Conservation (phyloP, 2,113 vertebrate genomes). For the Probosciger aterrimus region DNA sequence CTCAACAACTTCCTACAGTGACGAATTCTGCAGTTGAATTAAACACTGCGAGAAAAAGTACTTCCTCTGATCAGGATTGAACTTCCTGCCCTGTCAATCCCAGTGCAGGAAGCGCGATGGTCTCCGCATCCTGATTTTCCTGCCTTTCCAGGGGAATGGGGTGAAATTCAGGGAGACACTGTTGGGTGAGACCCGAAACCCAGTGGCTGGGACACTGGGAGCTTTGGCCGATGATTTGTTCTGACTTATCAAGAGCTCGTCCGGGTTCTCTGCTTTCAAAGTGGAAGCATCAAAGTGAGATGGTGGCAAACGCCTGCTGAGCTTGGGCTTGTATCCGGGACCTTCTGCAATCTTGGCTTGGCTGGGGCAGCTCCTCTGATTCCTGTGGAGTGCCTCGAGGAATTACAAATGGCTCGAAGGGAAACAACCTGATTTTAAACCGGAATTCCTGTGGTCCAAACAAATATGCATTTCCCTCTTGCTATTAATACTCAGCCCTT, state of each 20-base stretch:
- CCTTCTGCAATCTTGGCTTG: background rate
- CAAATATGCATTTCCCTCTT: background rate
- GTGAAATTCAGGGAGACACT: background rate
- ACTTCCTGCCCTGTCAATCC: background rate
- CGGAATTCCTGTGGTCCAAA: background rate
- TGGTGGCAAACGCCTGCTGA: fast-evolving
- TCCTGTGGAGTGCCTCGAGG: background rate
- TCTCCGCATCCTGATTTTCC: fast-evolving
- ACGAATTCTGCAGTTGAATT: background rate
- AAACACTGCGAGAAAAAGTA: background rate
- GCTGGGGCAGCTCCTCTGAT: background rate
- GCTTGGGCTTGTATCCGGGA: background rate
- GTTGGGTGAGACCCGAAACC: background rate
- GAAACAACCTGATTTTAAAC: background rate
- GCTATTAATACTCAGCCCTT: background rate
- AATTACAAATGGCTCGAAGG: background rate
- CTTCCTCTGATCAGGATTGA: background rate
- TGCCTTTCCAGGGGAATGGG: background rate
- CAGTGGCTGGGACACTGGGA: fast-evolving
- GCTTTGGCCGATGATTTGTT: background rate
- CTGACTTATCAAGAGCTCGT: background rate
- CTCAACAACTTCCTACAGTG: background rate
- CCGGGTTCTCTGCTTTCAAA: background rate
- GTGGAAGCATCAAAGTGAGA: background rate
- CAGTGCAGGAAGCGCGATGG: fast-evolving